Base-by-base conservation (phyloP, 2,113 vertebrate genomes). In the Chaetodon trifascialis region DNA sequence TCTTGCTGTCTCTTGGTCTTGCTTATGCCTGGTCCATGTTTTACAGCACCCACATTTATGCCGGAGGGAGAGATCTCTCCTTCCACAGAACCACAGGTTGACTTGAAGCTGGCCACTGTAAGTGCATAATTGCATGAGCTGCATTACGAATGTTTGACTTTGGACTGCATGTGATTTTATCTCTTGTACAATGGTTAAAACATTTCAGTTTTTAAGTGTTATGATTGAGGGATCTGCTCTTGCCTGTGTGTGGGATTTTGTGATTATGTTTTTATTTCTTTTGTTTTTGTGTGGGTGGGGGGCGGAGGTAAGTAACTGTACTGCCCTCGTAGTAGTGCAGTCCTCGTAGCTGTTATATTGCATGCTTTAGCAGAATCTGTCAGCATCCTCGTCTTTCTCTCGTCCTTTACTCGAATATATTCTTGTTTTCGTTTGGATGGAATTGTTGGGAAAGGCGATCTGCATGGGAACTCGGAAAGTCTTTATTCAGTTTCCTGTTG, bases 81-180 rank as follows among this genome's bases (percentile, higher is more conserved):
- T 30, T 85, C 90, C 72, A n/a, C 81, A 56, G 84, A 91, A 83
- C 82, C 88, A 88, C 83, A 89, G 67, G 80, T 70, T 86, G 93
- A 94, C 80, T 70, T 95, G 87, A 83, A 70, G 49, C 82, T 94
- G 74, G 95, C 95, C 84, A 89, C 92, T 90, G 95, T 96, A 94
- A 95, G 95, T 94, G 79, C 49, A 76, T 85, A 76, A 85, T 79
- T 89, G 51, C 75, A 87, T 84, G 38, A 86, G 59, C 4, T 76
- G 19, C 55, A 65, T 80, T 85, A 44, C 71, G 82, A 73, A 75
- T 80, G 56, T 83, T 76, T 66, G 23, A 85, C 58, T 77, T 40
- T 70, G 62, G 47, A 85, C 30, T 75, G 54, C 56, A 49, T 85
- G 84, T 49, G 58, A 80, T 36, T 76, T 73, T 7, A 66, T 62